These are phyloP conservation scores for Acanthornis magna DNA, from an alignment of 2,797 vertebrate genomes.

Conservation along the genomic window DNA sequence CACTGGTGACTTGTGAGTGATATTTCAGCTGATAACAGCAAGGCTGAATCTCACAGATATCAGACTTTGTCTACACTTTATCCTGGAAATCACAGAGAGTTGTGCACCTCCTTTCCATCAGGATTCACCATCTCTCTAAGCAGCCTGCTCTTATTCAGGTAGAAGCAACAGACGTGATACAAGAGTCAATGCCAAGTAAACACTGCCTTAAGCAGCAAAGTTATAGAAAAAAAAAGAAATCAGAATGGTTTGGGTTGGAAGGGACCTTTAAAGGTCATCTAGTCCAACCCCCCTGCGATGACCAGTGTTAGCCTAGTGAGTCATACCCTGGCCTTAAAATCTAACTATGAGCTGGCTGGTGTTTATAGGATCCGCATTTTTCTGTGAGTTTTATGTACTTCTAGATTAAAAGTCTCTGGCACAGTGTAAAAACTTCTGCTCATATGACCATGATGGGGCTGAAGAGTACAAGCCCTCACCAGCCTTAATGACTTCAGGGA, in stretches of 20 bases:
- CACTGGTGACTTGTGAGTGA: not conserved
- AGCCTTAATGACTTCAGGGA: not conserved
- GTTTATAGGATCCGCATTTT: not conserved
- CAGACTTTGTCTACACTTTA: not conserved
- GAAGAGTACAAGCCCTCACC: not conserved
- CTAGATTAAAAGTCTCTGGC: not conserved
- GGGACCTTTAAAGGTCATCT: not conserved
- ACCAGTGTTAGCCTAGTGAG: not conserved
- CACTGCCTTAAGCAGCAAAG: not conserved
- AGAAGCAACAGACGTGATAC: not conserved
- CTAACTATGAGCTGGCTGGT: not conserved
- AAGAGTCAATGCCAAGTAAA: fast-evolving
- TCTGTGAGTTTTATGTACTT: not conserved
- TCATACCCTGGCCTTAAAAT: not conserved
- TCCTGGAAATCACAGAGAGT: not conserved
- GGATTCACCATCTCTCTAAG: not conserved
- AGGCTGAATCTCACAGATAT: not conserved
- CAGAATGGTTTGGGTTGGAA: not conserved
- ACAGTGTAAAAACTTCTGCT: not conserved
- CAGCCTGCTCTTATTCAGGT: not conserved
- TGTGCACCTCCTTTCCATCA: not conserved
- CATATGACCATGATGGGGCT: not conserved
- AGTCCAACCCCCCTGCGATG: not conserved
- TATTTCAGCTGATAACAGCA: not conserved
- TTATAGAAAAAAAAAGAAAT: not conserved